Base-by-base conservation (phyloP, 64 coral and sea anemone species). In the Montipora efflorescens region DNA sequence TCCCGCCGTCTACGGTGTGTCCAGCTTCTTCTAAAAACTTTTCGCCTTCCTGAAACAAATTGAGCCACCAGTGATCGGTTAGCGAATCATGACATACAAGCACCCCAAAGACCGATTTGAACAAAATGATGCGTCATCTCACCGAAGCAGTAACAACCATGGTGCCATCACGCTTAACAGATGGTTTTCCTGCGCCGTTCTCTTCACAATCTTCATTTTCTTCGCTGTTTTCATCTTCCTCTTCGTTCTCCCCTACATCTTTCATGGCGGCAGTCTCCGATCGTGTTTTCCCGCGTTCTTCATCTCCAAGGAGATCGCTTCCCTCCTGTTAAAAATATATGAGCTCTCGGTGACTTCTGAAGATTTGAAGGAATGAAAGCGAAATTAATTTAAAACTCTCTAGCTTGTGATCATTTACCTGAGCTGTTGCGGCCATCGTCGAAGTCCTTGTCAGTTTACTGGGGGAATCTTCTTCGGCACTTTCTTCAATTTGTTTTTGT, bases 141-240 rank as follows among this genome's bases (percentile, higher is more conserved):
- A 98, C 96, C 79, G 93, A 76, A 48, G 96, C 96, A 83, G 96
- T 98, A 22, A 51, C 93, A 50, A 89, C 84, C 96, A 98, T 98
- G 59, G 96, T 98, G 58, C 96, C 96, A 64, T 95, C 93, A 87
- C 93, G 90, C 69, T 98, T 98, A 15, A 98, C 59, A 48, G 93
- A 89, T 52, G 93, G 96, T 95, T 95, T 98, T 49, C 95, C 93
- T 4, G 80, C 83, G 22, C 70, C 90, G 28, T 95, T 87, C 66
- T 87, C 74, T 47, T 49, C 89, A 4, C 49, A 70, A 52, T 89
- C 44, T 5, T 76, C 93, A 22, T 94, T 79, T 78, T 89, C 48
- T 45, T 84, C 81, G 8, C 9, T 64, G 14, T 64, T 64, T 64
- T 64, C 16, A 4, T 20, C 82, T 69, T 86, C 43, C 46, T 86